These are phyloP conservation scores for Sympetrum striolatum DNA, from an alignment of 2,888 invertebrate species.

Conservation along the genomic window DNA sequence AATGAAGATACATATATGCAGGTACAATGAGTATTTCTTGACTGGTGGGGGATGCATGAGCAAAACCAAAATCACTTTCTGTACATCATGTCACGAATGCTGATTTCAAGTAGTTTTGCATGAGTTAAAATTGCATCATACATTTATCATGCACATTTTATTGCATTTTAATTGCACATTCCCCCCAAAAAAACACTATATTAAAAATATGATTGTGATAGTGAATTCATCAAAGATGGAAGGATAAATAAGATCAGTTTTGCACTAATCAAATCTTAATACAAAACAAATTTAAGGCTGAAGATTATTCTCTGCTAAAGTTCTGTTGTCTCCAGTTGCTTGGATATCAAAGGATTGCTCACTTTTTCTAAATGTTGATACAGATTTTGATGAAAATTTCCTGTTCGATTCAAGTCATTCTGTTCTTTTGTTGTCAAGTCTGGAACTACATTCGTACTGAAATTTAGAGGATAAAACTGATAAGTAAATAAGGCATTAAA, in stretches of 20 bases:
- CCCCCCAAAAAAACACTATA: background rate
- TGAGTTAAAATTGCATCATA: background rate
- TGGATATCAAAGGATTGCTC: constrained; percentile 69
- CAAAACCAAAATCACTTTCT: background rate
- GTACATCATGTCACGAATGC: background rate
- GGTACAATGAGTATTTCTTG: constrained; percentile 14
- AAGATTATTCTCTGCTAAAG: constrained; percentile 61
- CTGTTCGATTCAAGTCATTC: constrained; percentile 57
- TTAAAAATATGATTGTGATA: background rate
- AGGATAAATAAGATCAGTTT: background rate
- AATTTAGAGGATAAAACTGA: background rate
- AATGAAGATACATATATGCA: background rate
- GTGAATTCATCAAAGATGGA: background rate
- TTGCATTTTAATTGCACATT: background rate
- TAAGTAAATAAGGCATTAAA: background rate
- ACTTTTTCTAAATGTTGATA: constrained; percentile 76
- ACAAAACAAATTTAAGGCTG: background rate
- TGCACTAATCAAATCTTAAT: background rate
- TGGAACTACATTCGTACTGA: constrained; percentile 27
- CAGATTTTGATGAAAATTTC: constrained; percentile 65
- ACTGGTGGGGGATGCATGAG: constrained; percentile 26
- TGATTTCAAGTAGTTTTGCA: background rate
- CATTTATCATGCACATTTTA: background rate
- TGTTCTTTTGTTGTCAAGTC: constrained; percentile 54
- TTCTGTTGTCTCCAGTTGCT: constrained; percentile 83